These are phyloP conservation scores for Amia ocellicauda DNA, from an alignment of 2,113 vertebrate genomes.

Conservation along the genomic window DNA sequence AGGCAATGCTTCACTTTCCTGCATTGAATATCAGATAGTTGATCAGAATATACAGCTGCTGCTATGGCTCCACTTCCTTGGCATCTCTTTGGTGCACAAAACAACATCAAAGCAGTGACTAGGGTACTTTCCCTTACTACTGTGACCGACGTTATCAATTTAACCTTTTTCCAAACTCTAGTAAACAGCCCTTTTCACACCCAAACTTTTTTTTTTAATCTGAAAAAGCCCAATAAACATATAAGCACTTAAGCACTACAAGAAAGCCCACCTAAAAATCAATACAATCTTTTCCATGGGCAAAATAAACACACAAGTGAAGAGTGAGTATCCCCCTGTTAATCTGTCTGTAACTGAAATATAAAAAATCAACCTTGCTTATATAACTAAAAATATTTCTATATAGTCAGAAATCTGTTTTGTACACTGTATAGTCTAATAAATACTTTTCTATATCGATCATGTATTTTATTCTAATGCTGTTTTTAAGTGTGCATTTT, in stretches of 20 bases:
- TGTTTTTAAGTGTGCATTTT: no score
- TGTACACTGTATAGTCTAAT: no score
- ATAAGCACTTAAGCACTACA: neutral
- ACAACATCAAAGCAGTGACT: constrained; percentile 4
- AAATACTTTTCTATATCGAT: no score
- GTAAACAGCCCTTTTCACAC: constrained; percentile 4
- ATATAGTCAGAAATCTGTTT: no score
- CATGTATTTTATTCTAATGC: no score
- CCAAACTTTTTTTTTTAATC: neutral
- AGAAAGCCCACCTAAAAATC: neutral
- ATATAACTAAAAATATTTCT: no score
- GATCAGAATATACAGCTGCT: neutral
- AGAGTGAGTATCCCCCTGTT: no score
- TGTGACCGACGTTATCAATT: neutral
- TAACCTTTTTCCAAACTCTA: constrained; percentile 1
- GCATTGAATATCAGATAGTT: neutral
- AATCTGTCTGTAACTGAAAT: no score
- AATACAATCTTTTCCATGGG: no score
- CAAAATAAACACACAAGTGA: no score
- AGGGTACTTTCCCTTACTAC: neutral
- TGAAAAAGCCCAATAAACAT: neutral
- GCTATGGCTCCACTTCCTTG: neutral
- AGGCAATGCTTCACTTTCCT: neutral
- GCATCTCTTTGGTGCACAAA: neutral
- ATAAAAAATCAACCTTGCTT: no score